Evolutionary conservation across 2,888 invertebrate genomes (phyloP).

Genomic region (Bellardia bayeri): DNA sequence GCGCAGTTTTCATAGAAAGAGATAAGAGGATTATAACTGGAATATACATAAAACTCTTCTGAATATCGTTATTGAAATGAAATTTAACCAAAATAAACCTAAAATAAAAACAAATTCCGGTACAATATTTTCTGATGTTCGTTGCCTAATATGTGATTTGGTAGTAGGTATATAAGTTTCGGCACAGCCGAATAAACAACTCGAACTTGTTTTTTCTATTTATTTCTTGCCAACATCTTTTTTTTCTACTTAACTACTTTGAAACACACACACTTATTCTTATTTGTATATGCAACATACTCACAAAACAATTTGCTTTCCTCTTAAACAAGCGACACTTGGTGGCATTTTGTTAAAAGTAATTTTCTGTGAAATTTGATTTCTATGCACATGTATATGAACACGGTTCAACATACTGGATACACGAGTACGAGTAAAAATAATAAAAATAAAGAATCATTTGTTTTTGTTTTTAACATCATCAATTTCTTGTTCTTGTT

Average conservation of each 20-base stretch:
- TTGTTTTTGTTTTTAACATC: slow-evolving; percentile 38
- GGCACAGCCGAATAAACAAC: too few species aligned
- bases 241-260: slow-evolving; percentile 41
- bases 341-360: slow-evolving; percentile 72
- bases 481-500: not conserved
- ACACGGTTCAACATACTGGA: not conserved
- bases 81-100: too few species aligned
- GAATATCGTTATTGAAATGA: too few species aligned
- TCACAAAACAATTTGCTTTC: slow-evolving; percentile 58
- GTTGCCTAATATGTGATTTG: too few species aligned
- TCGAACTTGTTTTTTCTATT: not conserved
- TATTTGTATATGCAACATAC: slow-evolving; percentile 12
- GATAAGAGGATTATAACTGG: too few species aligned
- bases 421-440: not conserved
- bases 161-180: too few species aligned
- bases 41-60: too few species aligned
- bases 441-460: slow-evolving; percentile 15
- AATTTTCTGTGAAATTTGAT: slow-evolving; percentile 73
- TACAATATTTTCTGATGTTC: too few species aligned
- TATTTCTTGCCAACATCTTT: slow-evolving; percentile 2
- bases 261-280: slow-evolving; percentile 1
- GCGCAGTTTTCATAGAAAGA: too few species aligned
- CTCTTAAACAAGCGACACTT: slow-evolving; percentile 66
- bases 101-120: too few species aligned
- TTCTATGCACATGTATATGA: slow-evolving; percentile 44